Evolutionary conservation across 1,140 invertebrate genomes (phyloP), one percentile per base, ranked within the genome.

Genomic region (Telenomus remus): DNA sequence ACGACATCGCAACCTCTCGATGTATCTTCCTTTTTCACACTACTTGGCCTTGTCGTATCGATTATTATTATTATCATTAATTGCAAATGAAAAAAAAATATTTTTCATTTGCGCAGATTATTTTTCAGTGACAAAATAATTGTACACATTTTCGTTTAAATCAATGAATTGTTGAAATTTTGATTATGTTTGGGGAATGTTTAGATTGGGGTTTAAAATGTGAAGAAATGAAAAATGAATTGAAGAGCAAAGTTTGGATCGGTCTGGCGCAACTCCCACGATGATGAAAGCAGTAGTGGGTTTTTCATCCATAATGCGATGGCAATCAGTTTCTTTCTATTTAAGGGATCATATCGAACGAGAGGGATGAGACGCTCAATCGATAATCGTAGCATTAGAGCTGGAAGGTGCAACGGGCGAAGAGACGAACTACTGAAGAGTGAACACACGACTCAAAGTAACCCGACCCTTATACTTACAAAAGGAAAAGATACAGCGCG

Each of bases 361-460:
- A 39, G 37, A 56, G 15, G 15, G 51, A 56, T 27, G 19, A 27
- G 19, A 3, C 6, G 6, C 35, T 43, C 48, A 34, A 61, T 76
- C 65, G 66, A 70, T 76, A 65, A 53, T 39, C 55, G 50, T 49
- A 15, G 65, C 59, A 70, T 55, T 66, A 61, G 19, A 27, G 60
- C 57, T 48, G 39, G 61, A 78, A 80, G 68, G 71, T 75, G 69
- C 55, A 66, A 65, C 47, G 75, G 64, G 76, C 66, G 69, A 60
- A 65, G 47, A 51, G 65, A 55, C 72, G 64, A 80, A 74, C 82
- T 81, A 86, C 78, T 85, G 84, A 85, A 88, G 85, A 86, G 86
- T 88, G 80, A 87, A 87, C 1, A 27, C 19, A 86, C 84, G 82
- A 85, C 83, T 87, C 86, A 86, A 87, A 87, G 85, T 85, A 85